Evolutionary conservation across 2,888 invertebrate genomes (phyloP).

Genomic region (Dryadula phaetusa): DNA sequence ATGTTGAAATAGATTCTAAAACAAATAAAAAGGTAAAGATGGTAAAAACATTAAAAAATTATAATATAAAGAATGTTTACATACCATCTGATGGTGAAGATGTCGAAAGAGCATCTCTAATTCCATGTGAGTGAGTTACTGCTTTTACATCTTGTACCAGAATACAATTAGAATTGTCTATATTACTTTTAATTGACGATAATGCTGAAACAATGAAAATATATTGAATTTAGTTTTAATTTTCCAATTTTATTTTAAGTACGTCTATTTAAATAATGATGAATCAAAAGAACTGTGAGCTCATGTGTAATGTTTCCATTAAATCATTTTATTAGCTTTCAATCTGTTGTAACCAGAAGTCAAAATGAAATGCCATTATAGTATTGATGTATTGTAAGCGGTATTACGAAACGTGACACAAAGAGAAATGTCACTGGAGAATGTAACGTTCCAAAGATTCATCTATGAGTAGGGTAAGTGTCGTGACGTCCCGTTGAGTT

Average conservation of each 20-base stretch:
- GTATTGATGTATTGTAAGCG: conserved; percentile 53
- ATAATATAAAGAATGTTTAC: conserved; percentile 30
- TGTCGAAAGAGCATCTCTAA: conserved; percentile 87
- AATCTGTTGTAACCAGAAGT: conserved; percentile 38
- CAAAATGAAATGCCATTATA: conserved; percentile 65
- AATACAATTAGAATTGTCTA: conserved; percentile 95
- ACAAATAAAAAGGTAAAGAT: conserved; percentile 45
- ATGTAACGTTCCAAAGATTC: conserved; percentile 58
- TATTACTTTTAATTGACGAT: conserved; percentile 94
- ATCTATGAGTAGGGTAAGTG: conserved; percentile 62
- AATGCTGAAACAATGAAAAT: conserved; percentile 88
- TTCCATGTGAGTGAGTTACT: conserved; percentile 93
- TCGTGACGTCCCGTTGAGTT: conserved; percentile 76
- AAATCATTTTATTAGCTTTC: conserved; percentile 28
- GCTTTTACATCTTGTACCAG: conserved; percentile 95
- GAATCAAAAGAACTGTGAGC: not conserved
- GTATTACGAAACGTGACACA: conserved; percentile 67
- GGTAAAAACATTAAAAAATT: not conserved
- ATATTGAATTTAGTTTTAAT: not conserved
- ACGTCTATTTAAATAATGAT: no score
- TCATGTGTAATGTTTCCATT: conserved; percentile 7
- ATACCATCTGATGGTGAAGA: conserved; percentile 79
- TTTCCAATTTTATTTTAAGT: no score
- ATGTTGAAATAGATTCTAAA: conserved; percentile 87
- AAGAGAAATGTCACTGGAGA: conserved; percentile 68